Base-by-base conservation (phyloP, 2,113 vertebrate species). In the Parotia lawesii region DNA sequence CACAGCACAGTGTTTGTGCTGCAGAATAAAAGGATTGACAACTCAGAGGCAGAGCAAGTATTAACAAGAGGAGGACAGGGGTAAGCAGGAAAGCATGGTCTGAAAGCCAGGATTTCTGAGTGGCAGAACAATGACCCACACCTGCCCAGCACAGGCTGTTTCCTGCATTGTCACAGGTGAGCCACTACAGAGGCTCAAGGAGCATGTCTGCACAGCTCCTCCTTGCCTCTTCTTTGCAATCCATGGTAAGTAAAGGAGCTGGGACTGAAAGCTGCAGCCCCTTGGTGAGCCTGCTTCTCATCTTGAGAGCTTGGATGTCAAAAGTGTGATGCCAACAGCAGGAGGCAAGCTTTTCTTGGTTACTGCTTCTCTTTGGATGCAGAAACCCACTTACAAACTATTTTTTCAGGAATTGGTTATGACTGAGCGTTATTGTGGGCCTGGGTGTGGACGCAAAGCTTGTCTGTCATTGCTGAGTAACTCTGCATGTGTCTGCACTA, bases 401-500 rank as follows among this genome's bases (percentile, higher is more conserved):
- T 45, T 79, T 87, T 38, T 62, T 37, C 21, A 40, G 74, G 50
- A 75, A 27, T 7, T 12, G 3, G 11, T 76, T 69, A 18, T 8
- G 57, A 18, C 4, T n/a, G 47, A 62, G 44, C 3, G 3, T 51
- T 58, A 3, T 8, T 20, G 12, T 35, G 50, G 53, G 45, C 45
- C 62, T 62, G 48, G 35, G 13, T 56, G 56, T 62, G 88, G 54
- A 35, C 16, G 35, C 40, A 38, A 58, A 83, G 15, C 62, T 74
- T 66, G 54, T 50, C 77, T 87, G 37, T 44, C 51, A 50, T 70
- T 94, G 85, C 85, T 91, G 85, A 90, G 67, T 87, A 96, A 85
- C 29, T 66, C 75, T 53, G 54, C 5, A 0, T 35, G 23, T 74
- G 53, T 72, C 82, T 45, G 82, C 64, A 80, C 35, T 83, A 88